Conservation (phyloP, 2,888 invertebrate species). For the Aspidiotus rigidus region DNA sequence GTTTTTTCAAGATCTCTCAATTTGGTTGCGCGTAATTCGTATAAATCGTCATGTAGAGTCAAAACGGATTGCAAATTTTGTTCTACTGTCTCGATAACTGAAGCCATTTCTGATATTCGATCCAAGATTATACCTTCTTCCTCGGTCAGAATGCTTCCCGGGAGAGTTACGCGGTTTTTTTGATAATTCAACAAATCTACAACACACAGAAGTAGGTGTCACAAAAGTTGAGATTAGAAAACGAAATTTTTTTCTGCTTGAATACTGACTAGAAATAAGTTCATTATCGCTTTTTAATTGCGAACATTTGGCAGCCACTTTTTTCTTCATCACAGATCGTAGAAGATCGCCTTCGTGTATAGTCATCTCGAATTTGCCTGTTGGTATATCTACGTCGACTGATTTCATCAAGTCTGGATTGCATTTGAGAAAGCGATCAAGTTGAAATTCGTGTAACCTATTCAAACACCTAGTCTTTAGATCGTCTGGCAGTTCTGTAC, state of each 20-base stretch:
- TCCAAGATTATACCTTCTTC: conserved; percentile 10
- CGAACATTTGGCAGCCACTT: not conserved
- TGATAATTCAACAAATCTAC: conserved; percentile 10
- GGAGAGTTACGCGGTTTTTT: not conserved
- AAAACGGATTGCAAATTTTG: conserved; percentile 4
- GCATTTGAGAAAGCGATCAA: not conserved
- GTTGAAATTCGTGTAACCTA: conserved; percentile 1
- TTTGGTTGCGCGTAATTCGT: conserved; percentile 4
- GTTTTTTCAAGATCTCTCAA: conserved; percentile 9
- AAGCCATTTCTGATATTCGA: conserved; percentile 1
- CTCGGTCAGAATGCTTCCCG: conserved; percentile 21
- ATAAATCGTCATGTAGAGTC: conserved; percentile 7
- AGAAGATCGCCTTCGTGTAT: conserved; percentile 7
- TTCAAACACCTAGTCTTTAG: conserved; percentile 8
- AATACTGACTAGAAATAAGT: conserved; percentile 11
- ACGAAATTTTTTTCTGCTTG: not conserved
- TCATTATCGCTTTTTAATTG: conserved; percentile 11
- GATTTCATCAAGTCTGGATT: not conserved
- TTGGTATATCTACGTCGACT: not conserved
- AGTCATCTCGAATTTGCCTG: conserved; percentile 5
- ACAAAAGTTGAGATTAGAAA: not conserved
- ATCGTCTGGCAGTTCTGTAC: not conserved
- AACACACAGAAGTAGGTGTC: not conserved
- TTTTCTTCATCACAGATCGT: conserved; percentile 1
- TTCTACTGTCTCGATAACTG: not conserved